These are phyloP conservation scores for Drosophila tanythrix DNA, from an alignment of 2,888 invertebrate species.

Conservation along the genomic window DNA sequence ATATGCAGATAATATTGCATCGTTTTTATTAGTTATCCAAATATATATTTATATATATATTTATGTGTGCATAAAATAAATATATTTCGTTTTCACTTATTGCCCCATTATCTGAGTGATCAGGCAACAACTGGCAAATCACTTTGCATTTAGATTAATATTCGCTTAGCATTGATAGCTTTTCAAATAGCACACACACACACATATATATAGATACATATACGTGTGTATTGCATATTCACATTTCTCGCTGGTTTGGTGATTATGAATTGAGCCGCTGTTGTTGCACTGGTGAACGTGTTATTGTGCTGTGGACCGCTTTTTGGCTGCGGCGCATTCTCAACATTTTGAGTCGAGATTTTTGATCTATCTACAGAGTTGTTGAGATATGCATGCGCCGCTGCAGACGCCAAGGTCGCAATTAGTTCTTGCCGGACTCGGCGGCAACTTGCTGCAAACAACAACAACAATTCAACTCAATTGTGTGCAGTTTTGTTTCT, in stretches of 20 bases:
- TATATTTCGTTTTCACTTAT: slow-evolving; percentile 2
- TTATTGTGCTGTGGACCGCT: slow-evolving; percentile 19
- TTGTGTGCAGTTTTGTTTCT: slow-evolving; percentile 27
- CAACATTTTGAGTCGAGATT: slow-evolving; percentile 27
- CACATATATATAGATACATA: neutral
- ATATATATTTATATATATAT: neutral
- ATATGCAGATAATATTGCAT: neutral
- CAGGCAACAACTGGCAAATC: slow-evolving; percentile 24
- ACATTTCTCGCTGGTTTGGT: slow-evolving; percentile 4
- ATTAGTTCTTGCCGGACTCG: slow-evolving; percentile 67
- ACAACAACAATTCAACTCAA: slow-evolving; percentile 37
- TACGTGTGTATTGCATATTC: neutral
- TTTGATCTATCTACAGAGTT: slow-evolving; percentile 52
- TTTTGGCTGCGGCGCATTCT: slow-evolving; percentile 35
- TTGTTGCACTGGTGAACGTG: slow-evolving; percentile 56
- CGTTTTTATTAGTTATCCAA: neutral
- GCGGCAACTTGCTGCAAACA: slow-evolving; percentile 15
- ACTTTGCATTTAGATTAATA: slow-evolving; percentile 33
- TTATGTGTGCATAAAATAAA: neutral
- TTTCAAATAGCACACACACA: slow-evolving; percentile 1
- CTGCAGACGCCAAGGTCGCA: slow-evolving; percentile 69
- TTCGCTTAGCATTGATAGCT: slow-evolving; percentile 34
- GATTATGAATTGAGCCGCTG: slow-evolving; percentile 16
- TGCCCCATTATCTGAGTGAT: slow-evolving; percentile 33
- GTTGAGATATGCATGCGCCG: slow-evolving; percentile 54